Conservation (phyloP, 92 coral and sea anemone species). For the Porites lobata region DNA sequence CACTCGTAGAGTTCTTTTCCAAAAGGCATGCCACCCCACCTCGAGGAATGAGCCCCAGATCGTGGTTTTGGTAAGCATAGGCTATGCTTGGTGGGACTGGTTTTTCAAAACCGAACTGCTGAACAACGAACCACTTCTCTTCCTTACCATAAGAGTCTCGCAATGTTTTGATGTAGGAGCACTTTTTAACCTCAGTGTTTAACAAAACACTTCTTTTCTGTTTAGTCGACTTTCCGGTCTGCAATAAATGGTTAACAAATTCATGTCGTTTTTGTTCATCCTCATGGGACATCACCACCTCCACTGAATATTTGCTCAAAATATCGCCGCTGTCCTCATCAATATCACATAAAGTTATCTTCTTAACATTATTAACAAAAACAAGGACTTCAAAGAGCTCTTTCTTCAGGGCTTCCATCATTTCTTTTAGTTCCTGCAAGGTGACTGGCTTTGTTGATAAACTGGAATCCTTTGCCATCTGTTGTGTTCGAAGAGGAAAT, state of each 20-base stretch:
- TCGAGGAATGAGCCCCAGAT: conserved; percentile 85
- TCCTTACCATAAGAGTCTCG: conserved; percentile 55
- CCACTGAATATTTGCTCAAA: conserved; percentile 47
- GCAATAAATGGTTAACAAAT: conserved; percentile 35
- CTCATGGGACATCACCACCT: conserved; percentile 41
- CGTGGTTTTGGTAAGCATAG: conserved; percentile 49
- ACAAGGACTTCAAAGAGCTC: conserved; percentile 76
- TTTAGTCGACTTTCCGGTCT: conserved; percentile 15
- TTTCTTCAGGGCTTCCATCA: conserved; percentile 57
- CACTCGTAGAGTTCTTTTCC: neutral
- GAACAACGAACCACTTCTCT: conserved; percentile 85
- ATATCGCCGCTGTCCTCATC: conserved; percentile 46
- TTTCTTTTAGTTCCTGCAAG: conserved; percentile 18
- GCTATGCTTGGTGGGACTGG: neutral
- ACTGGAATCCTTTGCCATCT: conserved; percentile 46
- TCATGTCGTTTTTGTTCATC: conserved; percentile 59
- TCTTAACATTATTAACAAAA: conserved; percentile 81
- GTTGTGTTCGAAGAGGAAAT: conserved; percentile 57
- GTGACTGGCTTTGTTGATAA: conserved; percentile 33
- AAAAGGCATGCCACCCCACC: conserved; percentile 88
- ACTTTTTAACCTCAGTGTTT: conserved; percentile 54
- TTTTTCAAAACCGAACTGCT: conserved; percentile 78
- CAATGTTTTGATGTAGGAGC: conserved; percentile 61
- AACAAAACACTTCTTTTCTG: conserved; percentile 41
- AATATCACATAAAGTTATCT: conserved; percentile 71